phyloP scores from a whole-genome alignment of 2,888 invertebrate genomes.

The Mallateleia sp. region DNA sequence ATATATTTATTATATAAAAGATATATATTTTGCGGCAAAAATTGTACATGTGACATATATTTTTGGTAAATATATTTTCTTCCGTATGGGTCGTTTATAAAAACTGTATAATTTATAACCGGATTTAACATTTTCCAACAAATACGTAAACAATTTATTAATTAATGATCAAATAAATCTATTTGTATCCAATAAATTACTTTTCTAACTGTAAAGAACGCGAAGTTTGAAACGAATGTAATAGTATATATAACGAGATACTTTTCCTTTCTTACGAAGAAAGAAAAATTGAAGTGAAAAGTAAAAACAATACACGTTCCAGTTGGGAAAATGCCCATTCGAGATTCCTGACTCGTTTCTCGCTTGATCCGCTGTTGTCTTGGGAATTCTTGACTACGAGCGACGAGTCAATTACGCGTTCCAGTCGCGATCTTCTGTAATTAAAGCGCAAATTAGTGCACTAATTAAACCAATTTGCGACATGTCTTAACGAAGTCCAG shows the following conservation, averaged over 20 bases:
- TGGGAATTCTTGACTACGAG: conserved; percentile 66
- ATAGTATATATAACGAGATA: neutral
- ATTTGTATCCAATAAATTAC: no score
- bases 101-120: no score
- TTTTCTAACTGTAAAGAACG: no score
- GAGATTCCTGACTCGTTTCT: conserved; percentile 67
- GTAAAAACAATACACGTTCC: conserved; percentile 53
- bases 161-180: no score
- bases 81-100: no score
- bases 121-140: no score
- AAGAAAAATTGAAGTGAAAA: conserved; percentile 22
- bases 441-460: conserved; percentile 82
- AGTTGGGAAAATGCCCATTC: conserved; percentile 53
- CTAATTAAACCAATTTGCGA: conserved; percentile 85
- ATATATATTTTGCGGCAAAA: no score
- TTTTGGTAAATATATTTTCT: no score
- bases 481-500: conserved; percentile 81
- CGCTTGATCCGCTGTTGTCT: conserved; percentile 43
- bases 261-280: conserved; percentile 45
- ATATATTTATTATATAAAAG: no score
- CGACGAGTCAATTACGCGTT: conserved; percentile 83
- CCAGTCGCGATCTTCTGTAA: conserved; percentile 77
- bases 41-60: no score
- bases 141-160: no score
- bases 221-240: no score